Base-by-base conservation (phyloP, 2,797 vertebrate genomes). In the Sebastiscus tertius region DNA sequence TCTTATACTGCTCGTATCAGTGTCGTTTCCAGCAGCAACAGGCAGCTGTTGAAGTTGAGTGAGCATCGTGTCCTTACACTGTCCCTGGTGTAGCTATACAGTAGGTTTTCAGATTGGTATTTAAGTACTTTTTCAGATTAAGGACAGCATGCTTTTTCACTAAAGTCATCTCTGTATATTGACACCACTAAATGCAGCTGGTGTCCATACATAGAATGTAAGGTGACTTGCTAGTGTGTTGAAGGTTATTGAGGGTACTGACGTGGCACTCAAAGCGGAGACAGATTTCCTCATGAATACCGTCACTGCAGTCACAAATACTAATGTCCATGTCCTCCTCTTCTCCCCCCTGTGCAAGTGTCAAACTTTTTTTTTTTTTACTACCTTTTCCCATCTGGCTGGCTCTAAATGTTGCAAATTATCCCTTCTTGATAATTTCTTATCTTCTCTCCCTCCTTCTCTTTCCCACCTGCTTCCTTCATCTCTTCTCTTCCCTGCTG, bases 351-450 rank as follows among this genome's bases (percentile, higher is more conserved):
- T 55, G 42, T 62, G 29, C 36, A 63, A 78, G 63, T 66, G 22
- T 79, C 34, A 69, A 54, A 59, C 67, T 72, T 82, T 71, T 49
- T 79, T 66, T 36, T 14, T 46, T 75, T 80, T 82, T 22, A 39
- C 59, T 69, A 71, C 77, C 72, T 81, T 84, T 75, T 75, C 81
- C 88, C 87, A 88, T 90, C 90, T 92, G 88, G 87, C 76, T 77
- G 27, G 5, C 82, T 88, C 79, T 89, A 87, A 91, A 85, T 89
- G 72, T 87, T 78, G 75, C 77, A 89, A 91, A 91, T 90, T 4
- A 88, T 80, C 64, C 62, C 70, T 71, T 76, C 79, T 81, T 86
- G 83, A 85, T 90, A 72, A 84, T 73, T 86, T n/a, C 58, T 74
- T 80, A 80, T 71, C 79, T 70, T 64, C 60, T 20, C 59, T 55